These are phyloP conservation scores for Odiellus spinosus DNA, from an alignment of 2,888 invertebrate species.

Conservation along the genomic window DNA sequence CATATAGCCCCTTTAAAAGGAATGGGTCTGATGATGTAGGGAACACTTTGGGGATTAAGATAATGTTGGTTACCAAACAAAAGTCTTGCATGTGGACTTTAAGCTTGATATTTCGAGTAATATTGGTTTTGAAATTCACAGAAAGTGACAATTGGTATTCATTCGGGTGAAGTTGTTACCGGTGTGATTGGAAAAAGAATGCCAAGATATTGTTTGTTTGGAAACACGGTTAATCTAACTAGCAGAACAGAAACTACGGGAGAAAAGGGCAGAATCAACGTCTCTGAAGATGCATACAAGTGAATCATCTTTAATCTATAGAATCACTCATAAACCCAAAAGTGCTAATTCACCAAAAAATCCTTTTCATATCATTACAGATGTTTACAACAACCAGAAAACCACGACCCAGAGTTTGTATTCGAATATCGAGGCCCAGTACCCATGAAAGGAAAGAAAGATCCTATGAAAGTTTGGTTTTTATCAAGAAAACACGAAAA, in stretches of 20 bases:
- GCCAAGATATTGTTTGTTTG: slow-evolving; percentile 83
- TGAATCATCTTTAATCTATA: slow-evolving; percentile 34
- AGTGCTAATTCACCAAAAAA: too few relatives aligned
- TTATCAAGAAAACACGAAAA: slow-evolving; percentile 30
- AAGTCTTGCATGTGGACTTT: background rate
- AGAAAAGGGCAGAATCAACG: slow-evolving; percentile 69
- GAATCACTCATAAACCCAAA: background rate
- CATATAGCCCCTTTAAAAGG: too few relatives aligned
- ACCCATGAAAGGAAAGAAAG: slow-evolving; percentile 81
- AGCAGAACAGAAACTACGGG: slow-evolving; percentile 88
- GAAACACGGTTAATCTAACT: slow-evolving; percentile 84
- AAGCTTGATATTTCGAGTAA: slow-evolving; percentile 1
- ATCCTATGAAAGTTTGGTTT: slow-evolving; percentile 88
- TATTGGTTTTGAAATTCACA: slow-evolving; percentile 28
- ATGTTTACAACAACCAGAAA: slow-evolving; percentile 59
- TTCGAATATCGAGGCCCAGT: slow-evolving; percentile 75
- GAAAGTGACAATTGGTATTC: slow-evolving; percentile 86
- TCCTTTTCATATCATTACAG: slow-evolving; percentile 39
- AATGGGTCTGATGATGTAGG: too few relatives aligned
- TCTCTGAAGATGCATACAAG: slow-evolving; percentile 81
- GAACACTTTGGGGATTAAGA: too few relatives aligned
- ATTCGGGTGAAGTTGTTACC: slow-evolving; percentile 84
- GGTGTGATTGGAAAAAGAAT: slow-evolving; percentile 87
- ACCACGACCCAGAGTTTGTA: slow-evolving; percentile 65
- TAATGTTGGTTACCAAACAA: background rate